Base-by-base conservation (phyloP, 92 coral and sea anemone species). In the Palythoa caribaeorum region DNA sequence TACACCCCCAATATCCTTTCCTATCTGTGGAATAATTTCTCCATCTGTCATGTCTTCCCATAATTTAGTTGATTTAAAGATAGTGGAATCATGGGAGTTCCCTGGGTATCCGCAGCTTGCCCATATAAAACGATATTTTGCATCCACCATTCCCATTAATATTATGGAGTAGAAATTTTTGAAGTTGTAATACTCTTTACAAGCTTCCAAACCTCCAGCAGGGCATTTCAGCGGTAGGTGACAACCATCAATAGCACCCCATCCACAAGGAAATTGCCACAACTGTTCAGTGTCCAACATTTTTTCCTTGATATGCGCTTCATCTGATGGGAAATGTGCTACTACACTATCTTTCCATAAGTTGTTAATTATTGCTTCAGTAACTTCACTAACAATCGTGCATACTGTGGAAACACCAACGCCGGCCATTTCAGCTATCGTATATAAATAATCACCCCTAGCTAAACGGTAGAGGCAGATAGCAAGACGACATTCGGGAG, bases 81-180 rank as follows among this genome's bases (percentile, higher is more conserved):
- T 88, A 15, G 80, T 89, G 55, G 91, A 81, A 74, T 81, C 91
- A 47, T 89, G 91, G 9, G 91, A 89, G 71, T 89, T 89, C 62
- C 88, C 91, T 38, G 91, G 91, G 73, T 73, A 89, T 2, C 91
- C 91, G 40, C 83, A 83, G 39, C 91, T 89, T 20, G 76, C 91
- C 91, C 91, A 89, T 35, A 81, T 75, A 52, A 89, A 89, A 60
- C 88, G 79, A 50, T 83, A 89, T 47, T 91, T 81, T 52, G 94
- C 68, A 78, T 88, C 94, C 53, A 91, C 94, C 80, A 91, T 78
- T 48, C 87, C 94, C 92, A 91, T 91, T 50, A 91, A 84, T 55
- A 91, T 89, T 51, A 91, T 78, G 36, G 94, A 90, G 73, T 90
- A 90, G 55, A 89, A 89, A 37, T 83, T 89, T 50, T 83, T 89